Conservation (phyloP, 53 echinoderm and acorn worm genomes). For the Actinopyga echinites region DNA sequence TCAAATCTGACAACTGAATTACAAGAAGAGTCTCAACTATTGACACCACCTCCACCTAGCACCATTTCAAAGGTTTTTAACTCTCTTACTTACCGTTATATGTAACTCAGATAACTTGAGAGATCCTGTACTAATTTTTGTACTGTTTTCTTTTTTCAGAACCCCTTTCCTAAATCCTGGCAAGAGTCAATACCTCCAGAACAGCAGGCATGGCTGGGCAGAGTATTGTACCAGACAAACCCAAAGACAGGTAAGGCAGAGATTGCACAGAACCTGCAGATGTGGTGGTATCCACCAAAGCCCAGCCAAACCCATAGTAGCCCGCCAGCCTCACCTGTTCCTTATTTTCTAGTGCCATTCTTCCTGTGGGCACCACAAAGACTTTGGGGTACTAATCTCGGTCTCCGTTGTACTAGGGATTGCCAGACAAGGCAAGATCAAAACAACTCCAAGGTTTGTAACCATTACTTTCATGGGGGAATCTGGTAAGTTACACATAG, state of each 20-base stretch:
- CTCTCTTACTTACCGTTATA: no score
- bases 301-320: neutral
- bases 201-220: conserved; percentile 1
- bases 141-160: no score
- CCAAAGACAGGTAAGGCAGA: neutral
- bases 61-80: no score
- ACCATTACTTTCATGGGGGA: no score
- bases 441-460: neutral
- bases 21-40: no score
- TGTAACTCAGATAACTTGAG: no score
- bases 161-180: neutral
- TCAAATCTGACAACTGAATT: no score
- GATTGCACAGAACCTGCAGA: neutral
- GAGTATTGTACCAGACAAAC: neutral
- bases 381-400: neutral
- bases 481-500: no score
- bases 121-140: no score
- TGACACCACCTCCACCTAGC: no score
- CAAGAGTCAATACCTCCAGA: neutral
- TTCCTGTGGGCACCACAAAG: conserved; percentile 17
- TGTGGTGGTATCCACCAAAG: conserved; percentile 6
- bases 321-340: conserved; percentile 7
- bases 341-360: conserved; percentile 16
- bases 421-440: neutral
- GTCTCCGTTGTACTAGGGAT: neutral